Evolutionary conservation across 2,797 vertebrate genomes (phyloP).

Genomic region (Prunella strophiata): DNA sequence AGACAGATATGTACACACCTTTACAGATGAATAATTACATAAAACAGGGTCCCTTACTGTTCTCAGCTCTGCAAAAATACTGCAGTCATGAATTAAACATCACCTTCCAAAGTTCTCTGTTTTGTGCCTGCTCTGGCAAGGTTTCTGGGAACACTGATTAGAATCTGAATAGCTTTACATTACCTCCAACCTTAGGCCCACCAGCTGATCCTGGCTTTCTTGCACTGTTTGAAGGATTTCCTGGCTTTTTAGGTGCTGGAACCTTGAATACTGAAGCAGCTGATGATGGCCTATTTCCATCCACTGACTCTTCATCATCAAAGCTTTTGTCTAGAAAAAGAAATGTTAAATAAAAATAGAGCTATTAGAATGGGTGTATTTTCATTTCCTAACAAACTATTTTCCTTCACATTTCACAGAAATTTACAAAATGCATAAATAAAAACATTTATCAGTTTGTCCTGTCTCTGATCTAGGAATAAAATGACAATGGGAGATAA

Average conservation of each 20-base stretch:
- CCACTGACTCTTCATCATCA: slow-evolving; percentile 97
- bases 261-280: slow-evolving; percentile 93
- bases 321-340: slow-evolving; percentile 91
- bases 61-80: slow-evolving; percentile 57
- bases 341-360: slow-evolving; percentile 35
- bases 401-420: not conserved
- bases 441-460: not conserved
- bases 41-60: slow-evolving; percentile 18
- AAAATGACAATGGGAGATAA: slow-evolving; percentile 18
- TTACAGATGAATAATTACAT: not conserved
- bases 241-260: slow-evolving; percentile 91
- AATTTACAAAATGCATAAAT: slow-evolving; percentile 17
- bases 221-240: slow-evolving; percentile 84
- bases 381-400: not conserved
- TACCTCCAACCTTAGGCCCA: slow-evolving; percentile 90
- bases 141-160: not conserved
- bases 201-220: slow-evolving; percentile 89
- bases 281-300: slow-evolving; percentile 91
- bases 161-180: slow-evolving; percentile 66
- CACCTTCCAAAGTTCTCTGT: slow-evolving; percentile 54
- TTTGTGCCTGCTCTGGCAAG: slow-evolving; percentile 13
- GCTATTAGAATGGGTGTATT: slow-evolving; percentile 5
- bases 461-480: not conserved
- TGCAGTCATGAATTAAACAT: slow-evolving; percentile 78
- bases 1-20: not conserved